A percentile compares a stretch with the other conserved stretches of the same genome.
Evolutionary conservation across 2,113 vertebrate species (phyloP).

Genomic region (Stegastes partitus): DNA sequence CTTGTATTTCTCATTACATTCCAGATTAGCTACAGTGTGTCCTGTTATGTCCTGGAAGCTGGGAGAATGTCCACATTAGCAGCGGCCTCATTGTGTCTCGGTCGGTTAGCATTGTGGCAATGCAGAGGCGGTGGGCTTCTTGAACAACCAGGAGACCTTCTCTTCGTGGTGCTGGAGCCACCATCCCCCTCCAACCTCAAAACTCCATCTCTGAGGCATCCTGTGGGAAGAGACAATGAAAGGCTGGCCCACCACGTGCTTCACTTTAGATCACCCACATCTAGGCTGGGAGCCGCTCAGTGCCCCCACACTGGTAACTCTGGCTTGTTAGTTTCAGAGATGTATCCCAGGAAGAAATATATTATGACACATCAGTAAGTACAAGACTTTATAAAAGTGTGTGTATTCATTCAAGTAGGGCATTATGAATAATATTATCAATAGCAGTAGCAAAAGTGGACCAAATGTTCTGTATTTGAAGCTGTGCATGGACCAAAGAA

Average conservation of each 20-base stretch:
- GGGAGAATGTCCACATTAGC: slow-evolving; percentile 30
- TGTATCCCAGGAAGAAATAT: slow-evolving; percentile 18
- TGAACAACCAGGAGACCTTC: slow-evolving; percentile 42
- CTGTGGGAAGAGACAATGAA: slow-evolving; percentile 55
- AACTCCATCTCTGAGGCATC: slow-evolving; percentile 32
- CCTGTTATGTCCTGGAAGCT: slow-evolving; percentile 12
- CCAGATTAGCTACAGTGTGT: background rate
- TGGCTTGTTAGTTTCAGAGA: slow-evolving; percentile 33
- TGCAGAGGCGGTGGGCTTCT: slow-evolving; percentile 26
- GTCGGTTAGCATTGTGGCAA: slow-evolving; percentile 54
- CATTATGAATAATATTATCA: slow-evolving; percentile 7
- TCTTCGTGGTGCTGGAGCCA: slow-evolving; percentile 8
- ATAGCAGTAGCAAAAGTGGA: slow-evolving; percentile 6
- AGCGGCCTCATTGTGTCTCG: slow-evolving; percentile 71
- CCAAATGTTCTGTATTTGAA: slow-evolving; percentile 26
- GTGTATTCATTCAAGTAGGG: slow-evolving; percentile 3
- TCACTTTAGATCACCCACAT: slow-evolving; percentile 43
- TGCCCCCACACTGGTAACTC: slow-evolving; percentile 23
- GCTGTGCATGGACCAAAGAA: slow-evolving; percentile 29
- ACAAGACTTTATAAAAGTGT: slow-evolving; percentile 1
- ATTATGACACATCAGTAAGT: background rate
- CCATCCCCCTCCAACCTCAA: slow-evolving; percentile 21
- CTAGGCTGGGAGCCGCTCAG: slow-evolving; percentile 15
- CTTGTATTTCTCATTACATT: slow-evolving; percentile 24
- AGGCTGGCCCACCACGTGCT: slow-evolving; percentile 32